Conservation (phyloP, 2,797 vertebrate species). For the Netta rufina region DNA sequence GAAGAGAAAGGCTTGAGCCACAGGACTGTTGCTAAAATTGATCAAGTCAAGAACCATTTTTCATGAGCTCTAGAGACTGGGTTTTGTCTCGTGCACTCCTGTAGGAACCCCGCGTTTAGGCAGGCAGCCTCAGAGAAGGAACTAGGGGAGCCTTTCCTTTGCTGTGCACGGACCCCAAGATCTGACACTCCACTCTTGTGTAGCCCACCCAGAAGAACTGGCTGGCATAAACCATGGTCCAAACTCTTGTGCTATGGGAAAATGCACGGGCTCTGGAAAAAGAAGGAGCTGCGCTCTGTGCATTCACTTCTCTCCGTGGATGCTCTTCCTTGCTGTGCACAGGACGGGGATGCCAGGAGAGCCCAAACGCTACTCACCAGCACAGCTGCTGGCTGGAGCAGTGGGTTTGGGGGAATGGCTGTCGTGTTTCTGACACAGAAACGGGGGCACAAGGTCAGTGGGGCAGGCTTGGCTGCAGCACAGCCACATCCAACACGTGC, state of each 20-base stretch:
- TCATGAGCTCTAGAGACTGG: background rate
- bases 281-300: rapidly evolving
- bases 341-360: background rate
- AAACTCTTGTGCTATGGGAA: rapidly evolving
- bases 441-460: background rate
- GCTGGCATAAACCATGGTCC: background rate
- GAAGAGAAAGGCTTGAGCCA: background rate
- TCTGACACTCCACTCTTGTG: background rate
- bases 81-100: rapidly evolving
- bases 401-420: background rate
- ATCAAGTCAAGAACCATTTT: background rate
- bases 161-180: background rate
- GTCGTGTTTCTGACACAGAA: background rate
- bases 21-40: background rate
- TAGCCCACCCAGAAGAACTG: background rate
- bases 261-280: background rate
- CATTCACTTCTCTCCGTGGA: rapidly evolving
- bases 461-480: background rate
- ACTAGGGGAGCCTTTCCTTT: background rate
- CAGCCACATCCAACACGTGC: rapidly evolving
- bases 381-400: rapidly evolving
- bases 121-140: background rate
- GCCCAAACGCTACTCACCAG: background rate
- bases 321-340: rapidly evolving
- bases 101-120: rapidly evolving